Evolutionary conservation across 2,797 vertebrate genomes (phyloP).

Genomic region (Trachops cirrhosus): DNA sequence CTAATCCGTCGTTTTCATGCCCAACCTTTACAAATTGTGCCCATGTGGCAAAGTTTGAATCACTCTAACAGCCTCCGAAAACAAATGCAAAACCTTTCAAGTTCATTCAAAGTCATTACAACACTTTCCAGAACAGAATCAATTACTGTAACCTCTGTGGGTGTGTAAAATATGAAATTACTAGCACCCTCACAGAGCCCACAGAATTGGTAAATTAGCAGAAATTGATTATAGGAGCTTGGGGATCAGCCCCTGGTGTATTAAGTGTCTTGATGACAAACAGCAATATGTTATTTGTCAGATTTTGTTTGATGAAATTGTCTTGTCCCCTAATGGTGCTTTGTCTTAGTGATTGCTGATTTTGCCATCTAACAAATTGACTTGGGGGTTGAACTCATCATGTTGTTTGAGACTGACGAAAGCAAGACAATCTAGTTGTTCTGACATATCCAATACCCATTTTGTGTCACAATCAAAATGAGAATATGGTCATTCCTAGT

Average conservation of each 20-base stretch:
- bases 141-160: slow-evolving; percentile 83
- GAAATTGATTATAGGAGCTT: slow-evolving; percentile 81
- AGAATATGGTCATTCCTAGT: slow-evolving; percentile 28
- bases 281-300: slow-evolving; percentile 77
- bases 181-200: slow-evolving; percentile 73
- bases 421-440: slow-evolving; percentile 60
- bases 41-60: slow-evolving; percentile 78
- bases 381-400: slow-evolving; percentile 65
- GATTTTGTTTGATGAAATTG: slow-evolving; percentile 78
- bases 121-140: slow-evolving; percentile 80
- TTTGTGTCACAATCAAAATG: slow-evolving; percentile 52
- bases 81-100: slow-evolving; percentile 86
- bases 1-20: slow-evolving; percentile 73
- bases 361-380: slow-evolving; percentile 76
- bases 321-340: slow-evolving; percentile 76
- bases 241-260: slow-evolving; percentile 75
- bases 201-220: slow-evolving; percentile 81
- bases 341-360: slow-evolving; percentile 72
- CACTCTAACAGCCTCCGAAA: slow-evolving; percentile 80
- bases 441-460: slow-evolving; percentile 20
- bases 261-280: slow-evolving; percentile 80
- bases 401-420: slow-evolving; percentile 37
- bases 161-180: slow-evolving; percentile 84
- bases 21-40: slow-evolving; percentile 81
- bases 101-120: slow-evolving; percentile 83